Percentiles rank a stretch among this genome's conserved stretches.
Evolutionary conservation across 2,113 vertebrate species (phyloP).

Genomic region (Pygoscelis adeliae): DNA sequence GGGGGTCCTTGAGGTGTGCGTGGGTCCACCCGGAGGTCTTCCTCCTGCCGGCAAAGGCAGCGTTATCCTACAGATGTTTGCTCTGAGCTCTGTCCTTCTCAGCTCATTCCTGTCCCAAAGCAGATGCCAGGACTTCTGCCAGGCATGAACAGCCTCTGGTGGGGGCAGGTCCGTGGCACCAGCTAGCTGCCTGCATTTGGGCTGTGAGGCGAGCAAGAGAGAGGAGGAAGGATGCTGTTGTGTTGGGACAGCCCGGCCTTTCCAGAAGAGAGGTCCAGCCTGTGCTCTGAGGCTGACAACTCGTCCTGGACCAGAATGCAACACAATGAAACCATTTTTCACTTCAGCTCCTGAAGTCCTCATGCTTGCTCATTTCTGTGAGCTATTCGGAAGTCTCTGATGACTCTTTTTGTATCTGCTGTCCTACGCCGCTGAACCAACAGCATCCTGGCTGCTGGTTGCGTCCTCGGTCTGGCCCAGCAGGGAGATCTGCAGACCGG

Average conservation of each 20-base stretch:
- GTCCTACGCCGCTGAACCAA: background rate
- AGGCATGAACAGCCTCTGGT: background rate
- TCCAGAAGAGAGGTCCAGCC: background rate
- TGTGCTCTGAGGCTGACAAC: background rate
- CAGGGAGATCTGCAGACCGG: background rate
- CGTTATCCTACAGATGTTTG: accelerated
- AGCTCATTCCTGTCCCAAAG: background rate
- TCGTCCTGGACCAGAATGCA: background rate
- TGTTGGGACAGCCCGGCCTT: background rate
- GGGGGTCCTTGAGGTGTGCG: accelerated
- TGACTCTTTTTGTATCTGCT: background rate
- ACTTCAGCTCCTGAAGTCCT: background rate
- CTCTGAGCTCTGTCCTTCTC: background rate
- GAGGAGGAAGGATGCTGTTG: background rate
- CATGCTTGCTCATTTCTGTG: background rate
- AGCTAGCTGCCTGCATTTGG: background rate
- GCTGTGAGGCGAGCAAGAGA: background rate
- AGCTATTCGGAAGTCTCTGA: background rate
- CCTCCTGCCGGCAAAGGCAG: background rate
- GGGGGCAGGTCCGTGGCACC: background rate
- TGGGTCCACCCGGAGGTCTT: background rate
- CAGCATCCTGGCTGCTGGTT: background rate
- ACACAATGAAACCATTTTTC: background rate
- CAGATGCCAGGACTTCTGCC: background rate
- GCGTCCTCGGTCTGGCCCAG: background rate